Base-by-base conservation (phyloP, 2,113 vertebrate genomes). In the Danionella cerebrum region DNA sequence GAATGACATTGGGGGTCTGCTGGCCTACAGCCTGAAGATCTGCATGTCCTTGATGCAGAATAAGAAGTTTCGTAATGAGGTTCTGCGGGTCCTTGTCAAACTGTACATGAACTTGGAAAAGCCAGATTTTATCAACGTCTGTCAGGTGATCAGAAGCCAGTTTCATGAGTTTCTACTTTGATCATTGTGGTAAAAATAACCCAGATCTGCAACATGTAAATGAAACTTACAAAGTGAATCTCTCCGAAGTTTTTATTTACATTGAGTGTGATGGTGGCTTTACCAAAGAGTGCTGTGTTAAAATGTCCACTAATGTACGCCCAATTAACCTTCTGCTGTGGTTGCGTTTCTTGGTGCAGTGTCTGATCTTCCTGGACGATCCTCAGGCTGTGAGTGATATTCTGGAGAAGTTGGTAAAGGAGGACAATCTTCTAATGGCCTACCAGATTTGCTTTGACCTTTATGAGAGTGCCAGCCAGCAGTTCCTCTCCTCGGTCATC, bases 31-130 rank as follows among this genome's bases (percentile, higher is more conserved):
- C 82, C 84, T 99, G 78, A 99, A 99, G 79, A 93, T 99, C 41
- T 99, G 96, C 85, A 99, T 99, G 96, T 97, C 96, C 64, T 83
- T 98, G 73, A 99, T 98, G 94, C 96, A 98, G 80, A 97, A 98
- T 82, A 99, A 98, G 76, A 95, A 96, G 78, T 99, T 99, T 71
- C 91, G 96, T 67, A 99, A 98, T 48, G 91, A 96, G 76, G 96
- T 98, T 7, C 83, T 99, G 57, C 82, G 96, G 75, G 96, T 99
- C 69, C 82, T 99, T 47, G 96, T 99, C 65, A 96, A 99, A 84
- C 94, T 99, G 58, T 99, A 98, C 84, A 99, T 99, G 96, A 98
- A 99, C 80, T 74, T 98, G 80, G 95, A 99, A 69, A 98, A 97
- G 77, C 96, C 96, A 0, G 96, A 99, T 85, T 99, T 99, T 83